Evolutionary conservation across 2,113 vertebrate species (phyloP).

Genomic region (Hyaena hyaena): DNA sequence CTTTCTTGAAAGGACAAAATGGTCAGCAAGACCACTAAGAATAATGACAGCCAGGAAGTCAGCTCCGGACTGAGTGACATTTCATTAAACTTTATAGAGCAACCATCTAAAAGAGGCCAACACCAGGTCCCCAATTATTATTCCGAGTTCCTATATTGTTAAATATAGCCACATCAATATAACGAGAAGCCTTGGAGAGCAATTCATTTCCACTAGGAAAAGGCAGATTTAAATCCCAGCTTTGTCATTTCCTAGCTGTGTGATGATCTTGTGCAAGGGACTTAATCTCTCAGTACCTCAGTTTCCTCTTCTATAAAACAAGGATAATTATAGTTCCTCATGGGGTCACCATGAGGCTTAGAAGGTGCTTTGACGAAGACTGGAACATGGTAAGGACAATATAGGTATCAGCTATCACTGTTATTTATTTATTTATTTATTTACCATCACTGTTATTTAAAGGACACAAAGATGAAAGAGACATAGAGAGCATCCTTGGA

Average conservation of each 20-base stretch:
- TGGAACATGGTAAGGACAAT: neutral
- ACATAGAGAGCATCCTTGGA: neutral
- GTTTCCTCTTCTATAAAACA: neutral
- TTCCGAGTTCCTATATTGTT: neutral
- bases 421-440: neutral
- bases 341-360: neutral
- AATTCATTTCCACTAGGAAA: neutral
- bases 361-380: neutral
- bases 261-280: neutral
- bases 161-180: neutral
- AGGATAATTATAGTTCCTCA: neutral
- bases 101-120: neutral
- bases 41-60: neutral
- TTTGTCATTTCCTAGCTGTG: neutral
- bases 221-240: neutral
- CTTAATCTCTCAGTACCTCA: neutral
- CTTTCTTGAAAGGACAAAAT: neutral
- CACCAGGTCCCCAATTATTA: neutral
- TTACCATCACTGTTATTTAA: neutral
- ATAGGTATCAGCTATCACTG: neutral
- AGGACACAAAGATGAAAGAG: slow-evolving; percentile 14
- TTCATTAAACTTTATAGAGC: neutral
- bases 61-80: neutral
- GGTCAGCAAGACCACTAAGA: neutral
- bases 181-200: neutral